Evolutionary conservation across 1,140 invertebrate genomes (phyloP).

Genomic region (Solenopsis invicta): DNA sequence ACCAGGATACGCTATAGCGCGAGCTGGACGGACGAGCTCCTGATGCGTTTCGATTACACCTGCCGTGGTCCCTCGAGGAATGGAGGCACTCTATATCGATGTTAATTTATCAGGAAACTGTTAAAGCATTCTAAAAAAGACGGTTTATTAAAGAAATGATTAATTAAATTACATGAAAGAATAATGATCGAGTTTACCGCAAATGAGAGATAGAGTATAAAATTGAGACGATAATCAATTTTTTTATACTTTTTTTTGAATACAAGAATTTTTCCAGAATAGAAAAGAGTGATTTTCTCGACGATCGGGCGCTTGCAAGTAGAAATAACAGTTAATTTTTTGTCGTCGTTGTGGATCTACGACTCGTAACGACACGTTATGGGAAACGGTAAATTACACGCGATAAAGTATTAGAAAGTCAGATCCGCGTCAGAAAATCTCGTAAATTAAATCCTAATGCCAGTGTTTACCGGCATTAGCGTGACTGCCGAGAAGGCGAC

Average conservation of each 20-base stretch:
- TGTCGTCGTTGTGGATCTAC: background rate
- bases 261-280: background rate
- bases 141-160: background rate
- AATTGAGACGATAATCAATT: background rate
- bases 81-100: background rate
- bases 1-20: constrained; percentile 1
- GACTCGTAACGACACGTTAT: constrained; percentile 29
- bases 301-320: background rate
- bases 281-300: background rate
- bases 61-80: background rate
- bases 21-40: background rate
- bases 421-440: constrained; percentile 34
- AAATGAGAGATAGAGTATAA: background rate
- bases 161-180: background rate
- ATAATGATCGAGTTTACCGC: background rate
- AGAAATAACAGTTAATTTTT: constrained; percentile 11
- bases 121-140: background rate
- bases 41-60: background rate
- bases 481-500: background rate
- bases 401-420: constrained; percentile 46
- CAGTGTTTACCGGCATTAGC: constrained; percentile 20
- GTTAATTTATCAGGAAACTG: constrained; percentile 19
- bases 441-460: constrained; percentile 50
- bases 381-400: constrained; percentile 12
- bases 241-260: background rate